Evolutionary conservation across 2,888 invertebrate species (phyloP).

Genomic region (Amphipyra berbera): DNA sequence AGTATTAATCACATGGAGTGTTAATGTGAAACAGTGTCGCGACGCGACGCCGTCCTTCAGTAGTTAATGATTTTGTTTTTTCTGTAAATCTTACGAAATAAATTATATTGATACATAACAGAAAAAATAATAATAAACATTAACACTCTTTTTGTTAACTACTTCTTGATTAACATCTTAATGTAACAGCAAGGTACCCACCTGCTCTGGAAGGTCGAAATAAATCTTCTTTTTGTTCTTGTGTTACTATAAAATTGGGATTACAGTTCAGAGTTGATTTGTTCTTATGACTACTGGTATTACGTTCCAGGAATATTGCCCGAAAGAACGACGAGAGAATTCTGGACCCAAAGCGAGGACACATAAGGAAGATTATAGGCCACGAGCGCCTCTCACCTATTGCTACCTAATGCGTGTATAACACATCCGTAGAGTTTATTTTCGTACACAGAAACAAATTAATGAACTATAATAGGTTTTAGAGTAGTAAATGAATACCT

Average conservation of each 20-base stretch:
- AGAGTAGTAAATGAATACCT: not conserved
- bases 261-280: constrained; percentile 44
- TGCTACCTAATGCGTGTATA: constrained; percentile 67
- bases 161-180: no score
- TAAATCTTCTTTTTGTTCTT: not conserved
- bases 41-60: no score
- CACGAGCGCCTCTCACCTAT: constrained; percentile 84
- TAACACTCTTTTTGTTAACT: no score
- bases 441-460: constrained; percentile 28
- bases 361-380: constrained; percentile 81
- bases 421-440: constrained; percentile 46
- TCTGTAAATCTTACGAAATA: no score
- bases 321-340: constrained; percentile 84
- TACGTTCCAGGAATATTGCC: constrained; percentile 79
- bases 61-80: no score
- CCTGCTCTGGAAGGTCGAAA: no score
- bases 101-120: no score
- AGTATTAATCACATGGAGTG: constrained; percentile 1
- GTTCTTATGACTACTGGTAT: constrained; percentile 59
- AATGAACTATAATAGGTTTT: not conserved
- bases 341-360: constrained; percentile 86
- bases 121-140: no score
- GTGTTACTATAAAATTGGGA: not conserved
- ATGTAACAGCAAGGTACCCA: no score
- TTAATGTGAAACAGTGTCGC: not conserved